Evolutionary conservation across 2,113 vertebrate genomes (phyloP), one percentile per base, ranked within the genome.

Genomic region (Scolopax mira): DNA sequence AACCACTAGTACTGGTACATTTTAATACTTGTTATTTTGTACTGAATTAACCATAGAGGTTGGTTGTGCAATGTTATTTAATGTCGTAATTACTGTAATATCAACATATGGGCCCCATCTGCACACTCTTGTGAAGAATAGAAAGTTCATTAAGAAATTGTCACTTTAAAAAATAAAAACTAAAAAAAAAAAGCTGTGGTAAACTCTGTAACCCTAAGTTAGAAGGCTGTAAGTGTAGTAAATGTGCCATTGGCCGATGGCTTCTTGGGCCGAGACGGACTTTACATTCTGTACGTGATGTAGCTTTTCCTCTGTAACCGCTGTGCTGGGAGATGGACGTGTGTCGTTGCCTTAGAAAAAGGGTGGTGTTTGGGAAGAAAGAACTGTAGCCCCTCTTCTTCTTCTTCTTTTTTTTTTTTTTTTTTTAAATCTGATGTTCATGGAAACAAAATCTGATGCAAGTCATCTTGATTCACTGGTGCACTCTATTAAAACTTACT

Each of bases 401-500:
- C 18, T 35, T 39, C 28, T 39, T 25, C 13, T 28, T 41, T 96
- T 62, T 27, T 25, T 28, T 62, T 96, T 97, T 91, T 87, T 42
- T 61, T 61, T 25, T n/a, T 37, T 25, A 90, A 89, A 96, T 89
- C 96, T 95, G 91, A 95, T 98, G 96, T 98, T 98, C 96, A 94
- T 97, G 89, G 96, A 97, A 89, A 97, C 97, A 95, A 96, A 95
- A 93, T 98, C 97, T 90, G 97, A 98, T 97, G 98, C 97, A 97
- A 97, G 97, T 98, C 97, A 97, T 98, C 97, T 96, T 95, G 95
- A 96, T 97, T 98, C 98, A 98, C 98, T 98, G 98, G 98, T 99
- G 98, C 98, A 98, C 98, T 98, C 98, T 98, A 97, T 98, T 98
- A 98, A 98, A 98, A 98, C 98, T 98, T 98, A 98, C 98, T 99